A percentile compares a stretch with the other conserved stretches of the same genome.
Conservation (phyloP, 2,113 vertebrate species). For the Sterna hirundo region DNA sequence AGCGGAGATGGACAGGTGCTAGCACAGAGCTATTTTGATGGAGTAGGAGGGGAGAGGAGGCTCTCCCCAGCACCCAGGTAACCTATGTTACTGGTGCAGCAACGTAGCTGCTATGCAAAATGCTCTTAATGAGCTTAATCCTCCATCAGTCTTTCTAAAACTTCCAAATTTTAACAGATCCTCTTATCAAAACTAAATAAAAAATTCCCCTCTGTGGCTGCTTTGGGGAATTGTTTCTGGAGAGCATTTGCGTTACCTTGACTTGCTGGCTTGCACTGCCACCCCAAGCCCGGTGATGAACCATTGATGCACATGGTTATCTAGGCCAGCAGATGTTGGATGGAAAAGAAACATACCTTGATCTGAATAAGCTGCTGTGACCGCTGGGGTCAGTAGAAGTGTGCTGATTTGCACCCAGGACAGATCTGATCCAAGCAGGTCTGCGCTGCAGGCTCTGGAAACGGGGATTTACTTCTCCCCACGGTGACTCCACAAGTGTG, state of each 20-base stretch:
- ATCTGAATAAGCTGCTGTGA: not conserved
- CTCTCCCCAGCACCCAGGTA: not conserved
- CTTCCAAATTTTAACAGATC: not conserved
- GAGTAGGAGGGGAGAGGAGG: not conserved
- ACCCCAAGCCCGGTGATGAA: not conserved
- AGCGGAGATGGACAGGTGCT: not conserved
- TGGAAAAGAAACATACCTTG: not conserved
- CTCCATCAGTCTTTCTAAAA: not conserved
- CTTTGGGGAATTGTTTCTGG: not conserved
- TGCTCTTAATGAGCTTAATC: not conserved
- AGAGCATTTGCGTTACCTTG: not conserved
- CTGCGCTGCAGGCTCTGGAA: not conserved
- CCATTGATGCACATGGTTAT: not conserved
- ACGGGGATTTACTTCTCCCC: not conserved
- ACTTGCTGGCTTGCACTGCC: constrained; percentile 10
- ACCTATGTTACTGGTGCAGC: not conserved
- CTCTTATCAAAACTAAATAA: not conserved
- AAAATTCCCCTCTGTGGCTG: not conserved
- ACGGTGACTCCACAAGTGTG: accelerated
- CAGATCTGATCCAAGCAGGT: not conserved
- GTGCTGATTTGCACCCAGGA: not conserved
- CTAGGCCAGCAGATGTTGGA: not conserved
- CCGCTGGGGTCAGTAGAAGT: not conserved
- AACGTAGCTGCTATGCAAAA: not conserved
- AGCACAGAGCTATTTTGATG: not conserved